phyloP scores from a whole-genome alignment of 1,140 invertebrate genomes.

The Drosophila arizonae region DNA sequence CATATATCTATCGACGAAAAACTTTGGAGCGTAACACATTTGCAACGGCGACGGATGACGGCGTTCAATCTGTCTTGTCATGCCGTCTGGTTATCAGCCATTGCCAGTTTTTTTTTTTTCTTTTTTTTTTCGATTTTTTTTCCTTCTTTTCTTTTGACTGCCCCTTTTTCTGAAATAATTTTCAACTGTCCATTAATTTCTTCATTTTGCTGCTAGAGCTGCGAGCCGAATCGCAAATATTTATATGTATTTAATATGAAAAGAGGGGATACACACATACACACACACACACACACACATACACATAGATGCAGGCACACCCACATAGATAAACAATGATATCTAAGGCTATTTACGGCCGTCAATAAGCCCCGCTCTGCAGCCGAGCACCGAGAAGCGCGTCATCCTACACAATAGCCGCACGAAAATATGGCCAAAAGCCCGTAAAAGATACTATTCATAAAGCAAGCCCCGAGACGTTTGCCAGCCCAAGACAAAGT shows the following conservation, averaged over 20 bases:
- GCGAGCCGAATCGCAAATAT: constrained; percentile 21
- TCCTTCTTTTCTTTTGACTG: neutral
- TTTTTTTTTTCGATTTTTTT: neutral
- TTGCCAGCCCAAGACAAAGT: constrained; percentile 15
- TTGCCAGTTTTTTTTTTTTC: neutral
- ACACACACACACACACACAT: neutral
- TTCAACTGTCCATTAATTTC: constrained; percentile 63
- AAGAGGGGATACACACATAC: constrained; percentile 7
- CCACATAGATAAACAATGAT: constrained; percentile 65
- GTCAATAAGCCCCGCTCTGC: constrained; percentile 30
- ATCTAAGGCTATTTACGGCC: constrained; percentile 56
- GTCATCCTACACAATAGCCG: constrained; percentile 18
- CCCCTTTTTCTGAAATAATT: constrained; percentile 55
- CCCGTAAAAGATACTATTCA: constrained; percentile 76
- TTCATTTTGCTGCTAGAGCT: constrained; percentile 28
- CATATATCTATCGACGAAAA: constrained; percentile 31
- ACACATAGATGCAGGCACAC: neutral
- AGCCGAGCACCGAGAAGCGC: neutral
- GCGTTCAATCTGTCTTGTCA: constrained; percentile 73
- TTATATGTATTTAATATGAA: constrained; percentile 56
- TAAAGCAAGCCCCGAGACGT: constrained; percentile 59
- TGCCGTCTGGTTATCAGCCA: constrained; percentile 47
- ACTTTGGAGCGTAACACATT: constrained; percentile 68
- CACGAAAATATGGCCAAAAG: constrained; percentile 15
- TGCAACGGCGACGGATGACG: constrained; percentile 21